Evolutionary conservation across 2,113 vertebrate species (phyloP).

Genomic region (Limnothrissa miodon): DNA sequence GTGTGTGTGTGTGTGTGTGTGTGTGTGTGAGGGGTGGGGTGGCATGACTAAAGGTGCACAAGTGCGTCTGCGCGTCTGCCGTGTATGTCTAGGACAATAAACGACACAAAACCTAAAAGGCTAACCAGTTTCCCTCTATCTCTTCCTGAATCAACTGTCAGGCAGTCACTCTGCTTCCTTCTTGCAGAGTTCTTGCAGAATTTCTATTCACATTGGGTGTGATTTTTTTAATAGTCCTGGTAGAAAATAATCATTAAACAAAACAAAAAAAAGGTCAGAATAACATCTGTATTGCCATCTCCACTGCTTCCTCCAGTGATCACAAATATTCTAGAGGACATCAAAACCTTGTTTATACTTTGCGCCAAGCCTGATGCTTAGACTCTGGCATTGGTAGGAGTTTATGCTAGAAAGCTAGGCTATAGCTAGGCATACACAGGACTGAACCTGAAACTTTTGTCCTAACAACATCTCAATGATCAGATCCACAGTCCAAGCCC

Average conservation of each 20-base stretch:
- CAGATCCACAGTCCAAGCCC: too few species aligned
- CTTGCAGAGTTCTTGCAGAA: background rate
- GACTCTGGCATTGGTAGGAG: too few species aligned
- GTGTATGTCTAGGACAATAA: background rate
- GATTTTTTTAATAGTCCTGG: background rate
- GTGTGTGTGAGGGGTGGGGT: background rate
- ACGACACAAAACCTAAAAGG: background rate
- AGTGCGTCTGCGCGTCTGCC: background rate
- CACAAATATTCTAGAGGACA: background rate
- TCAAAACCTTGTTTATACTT: too few species aligned
- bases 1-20: conserved; percentile 7
- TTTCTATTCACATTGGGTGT: background rate
- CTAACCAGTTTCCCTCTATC: background rate
- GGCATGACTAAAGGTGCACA: background rate
- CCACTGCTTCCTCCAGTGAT: background rate
- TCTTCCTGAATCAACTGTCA: conserved; percentile 15
- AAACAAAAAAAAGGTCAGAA: too few species aligned
- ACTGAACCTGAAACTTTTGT: too few species aligned
- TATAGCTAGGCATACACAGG: too few species aligned
- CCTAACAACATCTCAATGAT: too few species aligned
- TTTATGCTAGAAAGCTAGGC: too few species aligned
- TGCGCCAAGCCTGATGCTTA: too few species aligned
- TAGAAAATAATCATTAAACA: background rate
- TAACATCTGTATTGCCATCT: background rate
- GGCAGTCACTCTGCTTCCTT: background rate